Evolutionary conservation across 2,888 invertebrate species (phyloP), one percentile per base, ranked within the genome.

Genomic region (Phengaris alcon): DNA sequence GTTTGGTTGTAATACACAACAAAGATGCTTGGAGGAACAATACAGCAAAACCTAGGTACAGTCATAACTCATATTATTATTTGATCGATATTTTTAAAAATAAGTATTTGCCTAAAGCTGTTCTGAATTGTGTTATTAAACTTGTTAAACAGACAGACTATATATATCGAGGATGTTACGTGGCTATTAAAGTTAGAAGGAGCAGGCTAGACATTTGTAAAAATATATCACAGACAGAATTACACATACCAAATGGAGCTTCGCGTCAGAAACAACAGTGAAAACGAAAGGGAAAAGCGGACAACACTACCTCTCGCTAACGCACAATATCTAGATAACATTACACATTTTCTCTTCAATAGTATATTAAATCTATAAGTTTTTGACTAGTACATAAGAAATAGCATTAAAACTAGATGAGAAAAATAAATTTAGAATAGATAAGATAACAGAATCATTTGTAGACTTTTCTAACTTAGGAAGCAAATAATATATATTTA

Each of bases 181-280:
- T 91, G 90, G 90, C 91, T 89, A 90, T 87, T 86, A 87, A 83
- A 88, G 81, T 80, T 82, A 82, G 77, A 78, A 77, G 75, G 13
- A 22, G 15, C 15, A 57, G 57, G 15, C n/a, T 9, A 46, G 51
- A 74, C 15, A 13, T 55, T 69, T 76, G 75, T 86, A 85, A 81
- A 82, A 84, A 81, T 83, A 87, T 91, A 91, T 91, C 90, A 91
- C 91, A 91, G 90, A 88, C 86, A 86, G 83, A 85, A 81, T 79
- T 79, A 85, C 85, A 84, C 85, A 35, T 35, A 84, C 86, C 82
- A 35, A 84, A 85, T 84, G 78, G 80, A 64, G 64, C 64, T 64
- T 35, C 52, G 52, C 52, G 10, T 10, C 35, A 64, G 64, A 13
- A 4, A 5, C 15, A 59, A 22, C 64, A 15, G 13, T 12, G 35